Base-by-base conservation (phyloP, 2,797 vertebrate genomes). In the Enteromius thamalakanensis region DNA sequence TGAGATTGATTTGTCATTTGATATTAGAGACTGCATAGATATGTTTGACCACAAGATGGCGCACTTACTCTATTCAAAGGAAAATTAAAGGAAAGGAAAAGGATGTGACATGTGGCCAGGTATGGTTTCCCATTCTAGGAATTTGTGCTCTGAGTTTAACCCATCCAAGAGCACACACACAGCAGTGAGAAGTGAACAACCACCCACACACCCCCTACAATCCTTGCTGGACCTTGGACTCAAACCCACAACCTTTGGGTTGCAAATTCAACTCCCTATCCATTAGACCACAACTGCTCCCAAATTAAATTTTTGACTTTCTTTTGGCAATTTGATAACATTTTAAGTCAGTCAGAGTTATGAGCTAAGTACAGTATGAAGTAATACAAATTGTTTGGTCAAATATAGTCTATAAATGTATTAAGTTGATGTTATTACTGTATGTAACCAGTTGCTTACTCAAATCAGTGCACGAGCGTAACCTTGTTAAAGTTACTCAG, bases 41-140 rank as follows among this genome's bases (percentile, higher is more conserved):
- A 62, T 11, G 45, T 81, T 8, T 64, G 11, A 64, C 55, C 80
- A 51, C 69, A 23, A 17, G 69, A 49, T 81, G 80, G 42, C 29
- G 23, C 0, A 37, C 55, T 37, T 62, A 34, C 79, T 51, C 53
- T 26, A n/a, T 26, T 32, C 45, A 34, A 2, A 53, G 23, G 6
- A 6, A 49, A 67, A 67, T 53, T 42, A 40, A 7, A 40, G 37
- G 5, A 40, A 8, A 40, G 7, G 37, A 40, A 40, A 40, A 40
- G 37, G 37, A 40, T 40, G 7, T 40, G 37, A 40, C 7, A 40
- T 40, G 37, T 40, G 37, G 37, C 37, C 7, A 40, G 37, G 37
- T 8, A 40, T 8, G 37, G 37, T 40, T 40, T 40, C 1, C 37
- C 37, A 40, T 40, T 40, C 37, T 40, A 40, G 37, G 37, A 40